Conservation (phyloP, 2,113 vertebrate species). For the Notarius lentiginosus region DNA sequence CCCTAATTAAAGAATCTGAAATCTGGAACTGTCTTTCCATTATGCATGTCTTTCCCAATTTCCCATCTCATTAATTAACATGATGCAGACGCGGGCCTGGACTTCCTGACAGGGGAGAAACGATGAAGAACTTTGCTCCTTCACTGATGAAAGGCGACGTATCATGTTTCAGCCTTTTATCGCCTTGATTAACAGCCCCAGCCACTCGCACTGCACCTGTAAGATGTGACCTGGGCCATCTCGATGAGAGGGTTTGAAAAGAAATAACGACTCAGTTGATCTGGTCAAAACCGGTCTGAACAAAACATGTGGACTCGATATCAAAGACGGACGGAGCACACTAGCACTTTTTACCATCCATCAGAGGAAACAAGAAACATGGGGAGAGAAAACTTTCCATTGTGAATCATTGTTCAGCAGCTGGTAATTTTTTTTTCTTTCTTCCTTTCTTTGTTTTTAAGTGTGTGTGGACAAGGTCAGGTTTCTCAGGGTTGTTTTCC, state of each 20-base stretch:
- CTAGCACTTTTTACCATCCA: slow-evolving; percentile 57
- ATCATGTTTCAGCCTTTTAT: slow-evolving; percentile 31
- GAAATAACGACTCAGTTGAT: neutral
- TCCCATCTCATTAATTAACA: slow-evolving; percentile 43
- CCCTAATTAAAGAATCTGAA: slow-evolving; percentile 48
- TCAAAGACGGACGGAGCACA: slow-evolving; percentile 58
- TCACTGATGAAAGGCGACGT: neutral
- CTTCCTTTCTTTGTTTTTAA: slow-evolving; percentile 3
- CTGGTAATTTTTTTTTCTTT: slow-evolving; percentile 71
- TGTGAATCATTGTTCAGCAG: slow-evolving; percentile 74
- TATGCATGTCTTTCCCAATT: slow-evolving; percentile 34
- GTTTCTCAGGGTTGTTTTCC: slow-evolving; percentile 34
- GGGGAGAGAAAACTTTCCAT: slow-evolving; percentile 66
- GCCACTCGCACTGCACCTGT: slow-evolving; percentile 22
- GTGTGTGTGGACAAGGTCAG: slow-evolving; percentile 20
- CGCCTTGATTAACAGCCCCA: slow-evolving; percentile 25
- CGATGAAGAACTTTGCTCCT: neutral
- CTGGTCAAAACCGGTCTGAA: slow-evolving; percentile 34
- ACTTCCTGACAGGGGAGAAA: neutral
- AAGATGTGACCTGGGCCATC: slow-evolving; percentile 19
- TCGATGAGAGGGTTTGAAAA: slow-evolving; percentile 33
- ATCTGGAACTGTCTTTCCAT: slow-evolving; percentile 45
- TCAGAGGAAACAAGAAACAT: slow-evolving; percentile 54
- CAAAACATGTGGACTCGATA: slow-evolving; percentile 57
- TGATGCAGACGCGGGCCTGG: slow-evolving; percentile 19